Conservation (phyloP, 2,888 invertebrate genomes). For the Drosophila hawaiiensis region DNA sequence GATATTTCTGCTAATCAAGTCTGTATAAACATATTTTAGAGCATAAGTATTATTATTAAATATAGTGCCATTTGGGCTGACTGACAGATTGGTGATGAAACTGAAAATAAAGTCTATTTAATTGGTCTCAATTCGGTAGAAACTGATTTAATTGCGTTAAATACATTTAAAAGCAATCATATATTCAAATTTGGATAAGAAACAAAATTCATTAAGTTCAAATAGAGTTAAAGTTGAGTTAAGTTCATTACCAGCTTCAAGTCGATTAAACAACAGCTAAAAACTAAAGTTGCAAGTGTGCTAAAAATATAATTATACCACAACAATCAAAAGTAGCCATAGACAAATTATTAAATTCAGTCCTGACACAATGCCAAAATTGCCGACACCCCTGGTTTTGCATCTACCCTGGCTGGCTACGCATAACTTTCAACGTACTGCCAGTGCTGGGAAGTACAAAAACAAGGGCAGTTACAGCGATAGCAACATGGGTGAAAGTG, state of each 20-base stretch:
- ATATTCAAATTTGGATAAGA: background rate
- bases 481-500: slow-evolving; percentile 59
- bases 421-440: slow-evolving; percentile 57
- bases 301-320: slow-evolving; percentile 62
- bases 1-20: background rate
- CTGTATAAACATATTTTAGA: background rate
- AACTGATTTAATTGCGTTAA: background rate
- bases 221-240: background rate
- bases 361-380: slow-evolving; percentile 36
- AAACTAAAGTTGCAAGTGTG: slow-evolving; percentile 46
- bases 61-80: background rate
- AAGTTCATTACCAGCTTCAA: background rate
- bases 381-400: slow-evolving; percentile 2
- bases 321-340: slow-evolving; percentile 53
- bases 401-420: slow-evolving; percentile 38
- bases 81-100: background rate
- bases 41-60: background rate
- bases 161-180: background rate
- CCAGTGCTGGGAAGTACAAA: slow-evolving; percentile 36
- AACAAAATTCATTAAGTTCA: background rate
- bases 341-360: slow-evolving; percentile 65
- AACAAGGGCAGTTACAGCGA: slow-evolving; percentile 55
- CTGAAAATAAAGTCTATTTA: too few species aligned
- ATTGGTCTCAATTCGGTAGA: background rate
- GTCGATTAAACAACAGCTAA: slow-evolving; percentile 21